Evolutionary conservation across 2,888 invertebrate species (phyloP).

Genomic region (Odontocerum albicorne): DNA sequence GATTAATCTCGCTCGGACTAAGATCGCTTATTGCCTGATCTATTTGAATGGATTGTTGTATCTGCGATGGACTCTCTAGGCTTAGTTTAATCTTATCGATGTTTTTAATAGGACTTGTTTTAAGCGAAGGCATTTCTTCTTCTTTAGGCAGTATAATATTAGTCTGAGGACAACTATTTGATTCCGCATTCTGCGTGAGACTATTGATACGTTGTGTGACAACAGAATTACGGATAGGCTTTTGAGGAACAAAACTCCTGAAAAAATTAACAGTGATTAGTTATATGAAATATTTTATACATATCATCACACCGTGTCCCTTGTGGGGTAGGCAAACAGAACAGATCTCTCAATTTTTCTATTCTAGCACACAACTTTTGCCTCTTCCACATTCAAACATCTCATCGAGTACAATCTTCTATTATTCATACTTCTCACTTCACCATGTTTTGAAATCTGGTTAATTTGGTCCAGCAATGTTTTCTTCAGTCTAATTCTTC

Average conservation of each 20-base stretch:
- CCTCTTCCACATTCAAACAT: too few relatives aligned
- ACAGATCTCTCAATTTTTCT: too few relatives aligned
- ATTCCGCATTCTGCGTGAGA: conserved; percentile 44
- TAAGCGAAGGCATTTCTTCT: conserved; percentile 23
- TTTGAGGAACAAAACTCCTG: conserved; percentile 55
- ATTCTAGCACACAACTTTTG: too few relatives aligned
- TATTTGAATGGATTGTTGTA: conserved; percentile 55
- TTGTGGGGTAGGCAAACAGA: too few relatives aligned
- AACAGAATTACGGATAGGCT: conserved; percentile 67
- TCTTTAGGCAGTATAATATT: conserved; percentile 23
- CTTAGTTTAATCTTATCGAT: conserved; percentile 57
- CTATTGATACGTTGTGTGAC: conserved; percentile 66
- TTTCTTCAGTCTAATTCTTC: too few relatives aligned
- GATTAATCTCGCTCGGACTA: conserved; percentile 51
- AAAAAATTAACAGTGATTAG: conserved; percentile 20
- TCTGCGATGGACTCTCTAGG: conserved; percentile 54
- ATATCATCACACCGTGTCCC: too few relatives aligned
- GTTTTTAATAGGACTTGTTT: conserved; percentile 45
- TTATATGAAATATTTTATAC: too few relatives aligned
- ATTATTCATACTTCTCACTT: too few relatives aligned
- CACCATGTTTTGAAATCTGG: too few relatives aligned
- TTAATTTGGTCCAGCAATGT: too few relatives aligned
- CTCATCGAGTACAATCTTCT: too few relatives aligned
- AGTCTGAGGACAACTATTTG: conserved; percentile 39
- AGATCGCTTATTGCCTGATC: conserved; percentile 48